Conservation (phyloP, 1,140 invertebrate species). For the Drosophila ananassae region DNA sequence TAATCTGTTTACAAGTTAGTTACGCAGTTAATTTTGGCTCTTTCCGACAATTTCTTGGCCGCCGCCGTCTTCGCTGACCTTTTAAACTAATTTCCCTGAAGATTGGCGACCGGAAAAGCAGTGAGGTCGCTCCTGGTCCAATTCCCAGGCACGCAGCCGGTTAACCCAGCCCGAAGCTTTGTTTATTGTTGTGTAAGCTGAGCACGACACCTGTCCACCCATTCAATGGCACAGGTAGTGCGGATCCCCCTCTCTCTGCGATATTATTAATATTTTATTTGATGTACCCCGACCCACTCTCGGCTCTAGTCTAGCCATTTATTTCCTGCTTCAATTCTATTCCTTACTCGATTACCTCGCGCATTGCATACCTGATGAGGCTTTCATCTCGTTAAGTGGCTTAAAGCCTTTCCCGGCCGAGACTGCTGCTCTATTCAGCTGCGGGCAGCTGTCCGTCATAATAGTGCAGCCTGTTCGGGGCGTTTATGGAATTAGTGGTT, state of each 20-base stretch:
- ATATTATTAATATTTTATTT: constrained; percentile 79
- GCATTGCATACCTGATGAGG: constrained; percentile 68
- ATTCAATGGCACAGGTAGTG: constrained; percentile 60
- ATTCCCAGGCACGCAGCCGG: constrained; percentile 64
- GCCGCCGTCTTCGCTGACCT: constrained; percentile 45
- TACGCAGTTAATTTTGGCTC: constrained; percentile 70
- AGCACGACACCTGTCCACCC: constrained; percentile 73
- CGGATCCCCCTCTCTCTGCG: constrained; percentile 11
- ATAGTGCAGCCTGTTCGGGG: constrained; percentile 67
- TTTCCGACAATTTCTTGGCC: constrained; percentile 3
- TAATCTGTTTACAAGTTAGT: constrained; percentile 82
- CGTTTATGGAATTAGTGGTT: constrained; percentile 68
- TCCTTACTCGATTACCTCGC: constrained; percentile 13
- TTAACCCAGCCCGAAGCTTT: constrained; percentile 38
- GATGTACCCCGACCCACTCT: neutral
- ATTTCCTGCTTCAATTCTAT: constrained; percentile 32
- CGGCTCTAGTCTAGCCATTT: constrained; percentile 3
- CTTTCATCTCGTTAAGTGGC: constrained; percentile 75
- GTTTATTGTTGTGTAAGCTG: constrained; percentile 75
- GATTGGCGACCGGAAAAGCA: constrained; percentile 45
- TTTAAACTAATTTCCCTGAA: constrained; percentile 80
- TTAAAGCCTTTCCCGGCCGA: constrained; percentile 57
- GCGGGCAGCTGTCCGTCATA: constrained; percentile 64
- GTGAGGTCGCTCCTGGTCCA: constrained; percentile 11
- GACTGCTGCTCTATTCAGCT: neutral